These are phyloP conservation scores for Menura novaehollandiae DNA, from an alignment of 2,113 vertebrate genomes.

Conservation along the genomic window DNA sequence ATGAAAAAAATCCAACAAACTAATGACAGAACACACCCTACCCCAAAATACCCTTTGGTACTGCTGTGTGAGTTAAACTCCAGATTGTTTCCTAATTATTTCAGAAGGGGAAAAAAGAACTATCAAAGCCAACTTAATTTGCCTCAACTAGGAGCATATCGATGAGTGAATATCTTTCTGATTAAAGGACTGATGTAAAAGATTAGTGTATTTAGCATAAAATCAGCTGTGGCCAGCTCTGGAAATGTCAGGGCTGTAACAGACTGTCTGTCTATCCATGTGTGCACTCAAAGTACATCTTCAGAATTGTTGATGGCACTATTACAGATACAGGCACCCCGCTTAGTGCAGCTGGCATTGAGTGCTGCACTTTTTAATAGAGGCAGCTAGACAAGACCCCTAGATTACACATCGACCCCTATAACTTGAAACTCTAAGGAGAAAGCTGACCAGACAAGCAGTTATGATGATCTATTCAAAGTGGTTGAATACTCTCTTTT, in stretches of 20 bases:
- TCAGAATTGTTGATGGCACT: conserved; percentile 41
- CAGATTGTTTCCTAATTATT: conserved; percentile 3
- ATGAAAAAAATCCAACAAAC: not conserved
- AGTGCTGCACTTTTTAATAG: conserved; percentile 45
- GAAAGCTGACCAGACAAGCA: conserved; percentile 56
- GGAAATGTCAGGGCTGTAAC: not conserved
- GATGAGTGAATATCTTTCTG: conserved; percentile 20
- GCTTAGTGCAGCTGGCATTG: conserved; percentile 34
- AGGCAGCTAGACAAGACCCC: conserved; percentile 41
- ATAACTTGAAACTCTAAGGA: conserved; percentile 31
- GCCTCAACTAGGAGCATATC: not conserved
- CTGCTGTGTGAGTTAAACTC: not conserved
- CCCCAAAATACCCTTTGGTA: not conserved
- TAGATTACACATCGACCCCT: conserved; percentile 40
- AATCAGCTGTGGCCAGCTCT: conserved; percentile 11
- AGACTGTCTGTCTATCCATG: not conserved
- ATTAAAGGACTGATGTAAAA: conserved; percentile 35
- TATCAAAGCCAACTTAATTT: conserved; percentile 35
- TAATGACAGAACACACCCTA: not conserved
- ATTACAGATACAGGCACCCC: conserved; percentile 45
- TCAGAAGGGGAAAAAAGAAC: not conserved
- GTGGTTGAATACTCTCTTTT: not conserved
- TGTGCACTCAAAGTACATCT: conserved; percentile 8
- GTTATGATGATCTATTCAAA: conserved; percentile 59
- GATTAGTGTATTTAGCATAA: conserved; percentile 29